Evolutionary conservation across 2,888 invertebrate species (phyloP).

Genomic region (Epistrophe eligans): DNA sequence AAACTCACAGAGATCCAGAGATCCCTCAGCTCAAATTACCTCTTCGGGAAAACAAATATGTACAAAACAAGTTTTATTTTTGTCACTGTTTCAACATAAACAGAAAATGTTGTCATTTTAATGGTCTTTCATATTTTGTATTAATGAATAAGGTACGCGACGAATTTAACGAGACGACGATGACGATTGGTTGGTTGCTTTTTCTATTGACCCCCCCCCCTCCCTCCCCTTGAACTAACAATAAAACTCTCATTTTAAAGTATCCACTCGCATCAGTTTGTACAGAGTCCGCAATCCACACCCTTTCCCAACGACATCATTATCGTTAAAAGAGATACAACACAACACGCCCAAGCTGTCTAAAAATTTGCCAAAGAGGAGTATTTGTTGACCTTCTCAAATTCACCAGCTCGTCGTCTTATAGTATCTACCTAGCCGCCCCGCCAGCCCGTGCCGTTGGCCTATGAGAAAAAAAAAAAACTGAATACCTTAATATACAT

Average conservation of each 20-base stretch:
- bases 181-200: not conserved
- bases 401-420: slow-evolving; percentile 1
- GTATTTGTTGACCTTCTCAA: slow-evolving; percentile 40
- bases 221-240: not conserved
- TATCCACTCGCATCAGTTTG: not conserved
- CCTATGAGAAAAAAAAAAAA: not conserved
- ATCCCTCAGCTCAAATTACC: not conserved
- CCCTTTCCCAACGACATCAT: slow-evolving; percentile 25
- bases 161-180: not conserved
- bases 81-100: not conserved
- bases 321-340: slow-evolving; percentile 20
- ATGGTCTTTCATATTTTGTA: slow-evolving; percentile 17
- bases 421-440: not conserved
- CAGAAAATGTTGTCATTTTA: not conserved
- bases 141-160: slow-evolving; percentile 18
- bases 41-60: not conserved
- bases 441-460: too few relatives aligned
- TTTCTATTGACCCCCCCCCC: not conserved
- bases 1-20: not conserved
- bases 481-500: slow-evolving; percentile 20
- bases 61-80: not conserved
- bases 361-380: slow-evolving; percentile 14
- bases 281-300: not conserved
- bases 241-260: slow-evolving; percentile 2
- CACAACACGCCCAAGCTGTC: slow-evolving; percentile 22